phyloP scores from a whole-genome alignment of 2,113 vertebrate genomes.

The Aleadryas rufinucha region DNA sequence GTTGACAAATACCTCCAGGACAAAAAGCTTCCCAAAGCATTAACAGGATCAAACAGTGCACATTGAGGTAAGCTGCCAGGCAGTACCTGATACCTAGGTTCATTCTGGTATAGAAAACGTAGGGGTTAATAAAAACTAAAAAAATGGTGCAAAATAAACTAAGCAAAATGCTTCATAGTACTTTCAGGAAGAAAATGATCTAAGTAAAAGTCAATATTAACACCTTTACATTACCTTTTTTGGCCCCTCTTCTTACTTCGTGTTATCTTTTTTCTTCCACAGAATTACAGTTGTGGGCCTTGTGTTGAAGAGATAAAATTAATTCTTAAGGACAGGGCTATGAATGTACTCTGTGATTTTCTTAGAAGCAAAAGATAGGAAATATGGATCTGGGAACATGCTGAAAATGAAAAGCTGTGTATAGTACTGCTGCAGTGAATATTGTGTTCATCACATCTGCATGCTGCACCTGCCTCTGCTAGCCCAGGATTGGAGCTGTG shows the following conservation, averaged over 20 bases:
- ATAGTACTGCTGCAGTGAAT: neutral
- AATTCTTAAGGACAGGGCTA: neutral
- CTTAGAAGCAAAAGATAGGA: neutral
- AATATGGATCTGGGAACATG: neutral
- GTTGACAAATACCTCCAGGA: neutral
- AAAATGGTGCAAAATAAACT: neutral
- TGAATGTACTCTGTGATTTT: neutral
- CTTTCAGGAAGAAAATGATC: neutral
- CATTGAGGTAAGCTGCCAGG: neutral
- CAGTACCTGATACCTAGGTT: neutral
- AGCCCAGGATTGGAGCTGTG: neutral
- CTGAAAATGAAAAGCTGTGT: neutral
- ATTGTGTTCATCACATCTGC: neutral
- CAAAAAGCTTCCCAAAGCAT: neutral
- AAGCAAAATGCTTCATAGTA: neutral
- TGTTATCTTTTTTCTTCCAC: neutral
- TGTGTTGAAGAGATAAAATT: neutral
- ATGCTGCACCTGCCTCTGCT: constrained; percentile 4
- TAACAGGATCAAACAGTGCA: neutral
- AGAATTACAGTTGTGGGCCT: neutral
- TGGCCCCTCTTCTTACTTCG: neutral
- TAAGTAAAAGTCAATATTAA: neutral
- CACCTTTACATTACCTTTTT: neutral
- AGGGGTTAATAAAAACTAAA: neutral
- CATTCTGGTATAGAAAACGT: neutral